Evolutionary conservation across 2,888 invertebrate genomes (phyloP), one percentile per base, ranked within the genome.

Genomic region (Fragum sueziense): DNA sequence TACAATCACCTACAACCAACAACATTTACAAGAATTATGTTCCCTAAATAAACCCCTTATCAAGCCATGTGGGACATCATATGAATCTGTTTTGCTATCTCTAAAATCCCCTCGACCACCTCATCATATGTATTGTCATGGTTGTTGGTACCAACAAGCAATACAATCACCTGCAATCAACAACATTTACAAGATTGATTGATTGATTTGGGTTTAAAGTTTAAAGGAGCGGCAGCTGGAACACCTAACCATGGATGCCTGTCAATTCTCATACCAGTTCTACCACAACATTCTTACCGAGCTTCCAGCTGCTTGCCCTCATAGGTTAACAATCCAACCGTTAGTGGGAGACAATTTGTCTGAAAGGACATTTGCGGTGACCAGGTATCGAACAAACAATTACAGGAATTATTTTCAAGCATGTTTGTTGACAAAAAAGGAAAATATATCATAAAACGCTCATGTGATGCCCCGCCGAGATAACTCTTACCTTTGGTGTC

Each of bases 91-190:
- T 95, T 94, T 74, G 97, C 95, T 90, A 97, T 96, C 93, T 96
- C 96, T 90, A 96, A 91, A 84, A 98, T 96, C 25, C 97, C 98
- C 88, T 96, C 96, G 76, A 95, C 95, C 69, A 97, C 95, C 94
- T 97, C 95, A 87, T 96, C 96, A 22, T 97, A 95, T 37, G 96
- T 95, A 92, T 97, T 95, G 71, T 95, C 95, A 92, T 96, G 95
- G 94, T 98, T 98, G 93, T 97, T 97, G 79, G 97, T 97, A 79
- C 98, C 98, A 84, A 97, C 96, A 93, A 97, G 96, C 70, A 98
- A 93, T 74, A 97, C 97, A 88, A 97, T 95, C 31, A 96, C 96
- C 97, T 97, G 91, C 47, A 91, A 73, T 47, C n/a, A n/a, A n/a
- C n/a, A n/a, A n/a, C n/a, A n/a, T n/a, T n/a, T n/a, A n/a, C n/a